These are phyloP conservation scores for Leucophora obtusa DNA, from an alignment of 2,888 invertebrate species.

Conservation along the genomic window DNA sequence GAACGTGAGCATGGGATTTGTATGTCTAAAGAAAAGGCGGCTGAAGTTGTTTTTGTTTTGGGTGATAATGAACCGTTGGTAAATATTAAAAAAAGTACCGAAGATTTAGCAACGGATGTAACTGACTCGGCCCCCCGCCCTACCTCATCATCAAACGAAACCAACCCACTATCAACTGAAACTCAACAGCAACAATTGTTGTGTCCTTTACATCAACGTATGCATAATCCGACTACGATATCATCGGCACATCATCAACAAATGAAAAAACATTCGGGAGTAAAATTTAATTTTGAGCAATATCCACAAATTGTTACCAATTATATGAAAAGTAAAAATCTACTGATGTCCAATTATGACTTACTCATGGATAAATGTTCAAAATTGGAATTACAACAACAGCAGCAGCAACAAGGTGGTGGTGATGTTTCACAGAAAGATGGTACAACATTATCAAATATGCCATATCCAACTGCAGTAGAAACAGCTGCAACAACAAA, in stretches of 20 bases:
- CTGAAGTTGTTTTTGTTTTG: slow-evolving; percentile 83
- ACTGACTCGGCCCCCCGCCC: slow-evolving; percentile 17
- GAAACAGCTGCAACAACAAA: slow-evolving; percentile 76
- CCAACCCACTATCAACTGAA: not conserved
- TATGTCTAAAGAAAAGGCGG: slow-evolving; percentile 65
- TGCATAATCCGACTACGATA: slow-evolving; percentile 66
- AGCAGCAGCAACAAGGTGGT: slow-evolving; percentile 56
- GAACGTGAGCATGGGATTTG: slow-evolving; percentile 71
- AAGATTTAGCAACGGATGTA: slow-evolving; percentile 73
- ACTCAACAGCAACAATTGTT: slow-evolving; percentile 58
- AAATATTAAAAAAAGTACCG: slow-evolving; percentile 81
- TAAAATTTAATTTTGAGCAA: slow-evolving; percentile 87
- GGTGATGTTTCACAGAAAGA: slow-evolving; percentile 65
- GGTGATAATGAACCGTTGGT: slow-evolving; percentile 85
- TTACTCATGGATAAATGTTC: slow-evolving; percentile 75
- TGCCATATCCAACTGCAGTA: slow-evolving; percentile 77
- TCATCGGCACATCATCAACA: slow-evolving; percentile 18
- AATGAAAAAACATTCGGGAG: slow-evolving; percentile 80
- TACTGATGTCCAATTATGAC: slow-evolving; percentile 79
- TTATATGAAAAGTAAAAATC: slow-evolving; percentile 87
- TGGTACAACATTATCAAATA: slow-evolving; percentile 63
- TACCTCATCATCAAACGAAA: slow-evolving; percentile 35
- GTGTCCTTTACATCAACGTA: slow-evolving; percentile 74
- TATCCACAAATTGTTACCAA: slow-evolving; percentile 87
- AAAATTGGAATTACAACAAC: slow-evolving; percentile 71